These are phyloP conservation scores for Thymelicus lineola DNA, from an alignment of 2,888 invertebrate genomes.

Conservation along the genomic window DNA sequence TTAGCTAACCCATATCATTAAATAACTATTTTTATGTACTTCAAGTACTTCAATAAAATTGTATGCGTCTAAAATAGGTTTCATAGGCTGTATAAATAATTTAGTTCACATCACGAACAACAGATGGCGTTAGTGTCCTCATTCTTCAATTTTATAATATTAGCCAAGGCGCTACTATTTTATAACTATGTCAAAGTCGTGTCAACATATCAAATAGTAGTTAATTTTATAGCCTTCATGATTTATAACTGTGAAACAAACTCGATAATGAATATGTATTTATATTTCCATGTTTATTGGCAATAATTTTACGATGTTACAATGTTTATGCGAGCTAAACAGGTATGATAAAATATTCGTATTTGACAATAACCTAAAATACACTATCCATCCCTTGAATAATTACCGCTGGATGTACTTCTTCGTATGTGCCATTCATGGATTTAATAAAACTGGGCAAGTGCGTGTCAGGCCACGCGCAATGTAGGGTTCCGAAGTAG, in stretches of 20 bases:
- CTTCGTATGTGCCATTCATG: too few species aligned
- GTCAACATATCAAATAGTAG: conserved; percentile 59
- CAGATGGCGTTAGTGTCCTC: conserved; percentile 65
- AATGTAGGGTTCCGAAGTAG: too few species aligned
- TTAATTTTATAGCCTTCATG: conserved; percentile 60
- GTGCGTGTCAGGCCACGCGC: too few species aligned
- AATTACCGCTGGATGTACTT: too few species aligned
- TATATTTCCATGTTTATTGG: conserved; percentile 7
- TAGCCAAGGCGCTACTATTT: conserved; percentile 25
- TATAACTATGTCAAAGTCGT: conserved; percentile 70
- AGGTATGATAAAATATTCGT: not conserved
- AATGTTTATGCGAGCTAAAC: not conserved
- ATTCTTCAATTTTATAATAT: not conserved
- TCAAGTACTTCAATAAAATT: too few species aligned
- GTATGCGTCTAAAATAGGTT: too few species aligned
- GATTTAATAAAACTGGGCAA: too few species aligned
- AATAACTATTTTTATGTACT: too few species aligned
- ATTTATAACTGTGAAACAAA: conserved; percentile 63
- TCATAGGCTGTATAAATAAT: not conserved
- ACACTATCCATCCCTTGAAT: too few species aligned
- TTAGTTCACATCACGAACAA: conserved; percentile 44
- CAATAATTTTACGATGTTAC: conserved; percentile 17
- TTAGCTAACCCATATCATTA: too few species aligned
- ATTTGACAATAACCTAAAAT: too few species aligned
- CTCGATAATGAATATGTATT: conserved; percentile 47